Conservation (phyloP, 1,140 invertebrate genomes). For the Apocrypta bakeri region DNA sequence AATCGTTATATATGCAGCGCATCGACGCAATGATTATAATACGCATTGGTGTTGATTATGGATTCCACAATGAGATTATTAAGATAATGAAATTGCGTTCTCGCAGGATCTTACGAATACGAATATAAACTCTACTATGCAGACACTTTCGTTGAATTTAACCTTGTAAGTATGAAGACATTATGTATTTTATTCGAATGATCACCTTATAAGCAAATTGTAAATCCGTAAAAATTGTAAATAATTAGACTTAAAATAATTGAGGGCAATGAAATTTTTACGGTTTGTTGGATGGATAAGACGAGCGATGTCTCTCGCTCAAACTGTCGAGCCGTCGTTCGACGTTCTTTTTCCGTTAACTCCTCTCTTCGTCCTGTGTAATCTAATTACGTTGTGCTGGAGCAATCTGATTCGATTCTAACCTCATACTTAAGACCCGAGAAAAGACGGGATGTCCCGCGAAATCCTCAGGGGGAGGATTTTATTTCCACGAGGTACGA, state of each 20-base stretch:
- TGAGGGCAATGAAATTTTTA: neutral
- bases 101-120: too few relatives aligned
- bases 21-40: too few relatives aligned
- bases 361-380: neutral
- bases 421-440: slow-evolving; percentile 7
- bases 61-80: too few relatives aligned
- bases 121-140: too few relatives aligned
- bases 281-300: neutral
- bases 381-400: slow-evolving; percentile 5
- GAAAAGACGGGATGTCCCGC: neutral
- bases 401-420: slow-evolving; percentile 13
- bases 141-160: too few relatives aligned
- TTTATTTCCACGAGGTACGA: neutral
- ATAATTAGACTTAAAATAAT: neutral
- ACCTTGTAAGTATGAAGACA: too few relatives aligned
- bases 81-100: too few relatives aligned
- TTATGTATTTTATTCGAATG: too few relatives aligned
- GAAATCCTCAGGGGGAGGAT: neutral
- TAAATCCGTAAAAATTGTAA: neutral
- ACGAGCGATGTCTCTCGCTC: neutral
- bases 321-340: neutral
- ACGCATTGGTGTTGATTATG: too few relatives aligned
- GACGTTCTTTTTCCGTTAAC: neutral
- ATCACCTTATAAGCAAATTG: too few relatives aligned
- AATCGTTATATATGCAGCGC: too few relatives aligned